Evolutionary conservation across 1,140 invertebrate species (phyloP).

Genomic region (Drosophila aff.): DNA sequence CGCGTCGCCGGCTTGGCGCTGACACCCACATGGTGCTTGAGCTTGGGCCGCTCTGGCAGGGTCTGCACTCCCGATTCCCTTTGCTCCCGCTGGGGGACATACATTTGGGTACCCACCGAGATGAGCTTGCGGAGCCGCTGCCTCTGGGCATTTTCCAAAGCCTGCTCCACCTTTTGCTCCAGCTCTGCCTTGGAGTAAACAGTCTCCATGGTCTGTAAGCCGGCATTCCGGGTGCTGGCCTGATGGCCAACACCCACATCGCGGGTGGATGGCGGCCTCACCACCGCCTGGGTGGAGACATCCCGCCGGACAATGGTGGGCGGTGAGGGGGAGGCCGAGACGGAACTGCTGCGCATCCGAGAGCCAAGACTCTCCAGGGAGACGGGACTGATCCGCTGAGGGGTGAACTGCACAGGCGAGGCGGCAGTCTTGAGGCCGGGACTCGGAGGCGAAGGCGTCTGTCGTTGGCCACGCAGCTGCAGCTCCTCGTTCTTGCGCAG

Average conservation of each 20-base stretch:
- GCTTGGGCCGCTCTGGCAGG: slow-evolving; percentile 63
- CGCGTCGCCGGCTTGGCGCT: slow-evolving; percentile 62
- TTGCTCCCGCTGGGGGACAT: slow-evolving; percentile 64
- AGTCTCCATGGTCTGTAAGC: slow-evolving; percentile 51
- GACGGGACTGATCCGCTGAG: slow-evolving; percentile 78
- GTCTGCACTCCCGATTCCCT: slow-evolving; percentile 69
- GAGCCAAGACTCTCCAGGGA: slow-evolving; percentile 79
- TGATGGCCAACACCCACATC: slow-evolving; percentile 63
- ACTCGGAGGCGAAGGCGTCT: slow-evolving; percentile 66
- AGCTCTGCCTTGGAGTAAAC: slow-evolving; percentile 71
- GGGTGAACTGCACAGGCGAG: slow-evolving; percentile 76
- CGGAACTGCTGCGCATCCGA: slow-evolving; percentile 71
- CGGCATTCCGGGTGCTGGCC: slow-evolving; percentile 46
- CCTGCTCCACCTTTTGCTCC: slow-evolving; percentile 54
- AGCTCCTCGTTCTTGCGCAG: slow-evolving; percentile 86
- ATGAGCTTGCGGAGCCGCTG: slow-evolving; percentile 81
- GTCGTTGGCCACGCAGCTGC: slow-evolving; percentile 84
- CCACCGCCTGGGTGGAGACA: slow-evolving; percentile 88
- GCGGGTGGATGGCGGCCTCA: slow-evolving; percentile 52
- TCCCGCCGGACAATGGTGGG: slow-evolving; percentile 85
- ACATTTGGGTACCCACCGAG: slow-evolving; percentile 82
- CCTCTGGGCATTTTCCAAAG: slow-evolving; percentile 45
- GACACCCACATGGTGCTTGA: slow-evolving; percentile 57
- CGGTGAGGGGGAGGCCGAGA: slow-evolving; percentile 44
- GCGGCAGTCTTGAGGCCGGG: slow-evolving; percentile 61